Base-by-base conservation (phyloP, 2,113 vertebrate genomes). In the Phycodurus eques region DNA sequence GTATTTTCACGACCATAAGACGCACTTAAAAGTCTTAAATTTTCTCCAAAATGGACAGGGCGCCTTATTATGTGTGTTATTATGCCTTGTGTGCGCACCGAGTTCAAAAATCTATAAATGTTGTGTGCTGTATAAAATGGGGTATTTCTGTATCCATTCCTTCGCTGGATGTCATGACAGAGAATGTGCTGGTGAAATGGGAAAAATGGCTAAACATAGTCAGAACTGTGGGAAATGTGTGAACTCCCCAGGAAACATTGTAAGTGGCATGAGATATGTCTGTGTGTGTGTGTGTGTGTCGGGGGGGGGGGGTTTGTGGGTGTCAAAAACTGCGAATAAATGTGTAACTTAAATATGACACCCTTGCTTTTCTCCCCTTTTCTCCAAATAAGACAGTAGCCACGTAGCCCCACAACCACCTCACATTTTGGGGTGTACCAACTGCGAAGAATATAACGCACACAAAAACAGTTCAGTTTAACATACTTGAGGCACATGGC, bases 301-400 rank as follows among this genome's bases (percentile, higher is more conserved):
- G 43, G 20, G 47, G 62, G 65, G 74, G 72, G 70, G 59, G 60
- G 65, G 47, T 64, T 74, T 49, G 72, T 81, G 75, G 85, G 78
- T 80, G 85, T 73, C 31, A 44, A 76, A 70, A 84, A 85, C 83
- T 39, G 35, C 6, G 2, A 85, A 76, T 39, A 80, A 89, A 87
- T 70, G 80, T 83, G 88, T 80, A 84, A 77, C 80, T 85, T 70
- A 79, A 83, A 85, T 39, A 83, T 69, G 66, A 65, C 71, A 57
- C 62, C 72, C 63, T 35, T 67, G 67, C 62, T 74, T 72, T 60
- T 75, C 73, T 67, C 47, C 49, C 67, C 5, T 51, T 46, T 75
- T 73, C 7, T 2, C 12, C 68, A 74, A 83, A 79, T 76, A 88
- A 71, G 69, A 65, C 54, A 59, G 47, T 12, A 53, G 57, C 22